A percentile compares a stretch with the other conserved stretches of the same genome.
Evolutionary conservation across 2,888 invertebrate species (phyloP).

Genomic region (Drosophila tripunctata): DNA sequence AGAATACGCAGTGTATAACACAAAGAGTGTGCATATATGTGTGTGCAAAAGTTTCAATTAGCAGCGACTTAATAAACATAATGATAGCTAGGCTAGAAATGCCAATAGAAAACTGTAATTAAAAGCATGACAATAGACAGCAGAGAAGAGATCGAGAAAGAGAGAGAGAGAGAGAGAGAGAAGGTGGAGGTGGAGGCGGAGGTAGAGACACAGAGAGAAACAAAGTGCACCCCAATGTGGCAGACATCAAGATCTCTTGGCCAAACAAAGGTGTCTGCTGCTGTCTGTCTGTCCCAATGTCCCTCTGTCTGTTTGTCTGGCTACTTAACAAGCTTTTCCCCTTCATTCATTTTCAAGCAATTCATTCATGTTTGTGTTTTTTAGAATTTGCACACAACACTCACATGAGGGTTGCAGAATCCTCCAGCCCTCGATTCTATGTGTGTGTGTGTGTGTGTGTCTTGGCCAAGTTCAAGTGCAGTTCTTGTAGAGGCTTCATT

Average conservation of each 20-base stretch:
- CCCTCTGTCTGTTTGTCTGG: slow-evolving; percentile 15
- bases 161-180: neutral
- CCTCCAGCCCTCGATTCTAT: slow-evolving; percentile 7
- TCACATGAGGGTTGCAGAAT: slow-evolving; percentile 25
- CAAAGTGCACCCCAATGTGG: slow-evolving; percentile 48
- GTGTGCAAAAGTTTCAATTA: neutral
- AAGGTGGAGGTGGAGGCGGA: too few relatives aligned
- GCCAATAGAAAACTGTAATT: slow-evolving; percentile 60
- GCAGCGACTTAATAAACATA: too few relatives aligned
- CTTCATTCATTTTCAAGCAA: slow-evolving; percentile 49
- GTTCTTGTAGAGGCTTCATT: slow-evolving; percentile 50
- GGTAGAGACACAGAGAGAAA: slow-evolving; percentile 12
- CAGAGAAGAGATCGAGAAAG: slow-evolving; percentile 7
- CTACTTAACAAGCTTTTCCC: slow-evolving; percentile 30
- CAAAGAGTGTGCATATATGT: too few relatives aligned
- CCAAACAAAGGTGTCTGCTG: slow-evolving; percentile 68
- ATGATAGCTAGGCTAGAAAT: slow-evolving; percentile 29
- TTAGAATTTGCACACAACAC: slow-evolving; percentile 19
- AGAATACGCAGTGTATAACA: slow-evolving; percentile 48
- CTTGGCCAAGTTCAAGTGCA: slow-evolving; percentile 72
- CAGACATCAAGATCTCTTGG: slow-evolving; percentile 69
- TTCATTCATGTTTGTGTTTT: slow-evolving; percentile 54
- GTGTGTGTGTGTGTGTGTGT: too few relatives aligned
- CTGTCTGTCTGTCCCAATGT: neutral
- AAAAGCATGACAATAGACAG: slow-evolving; percentile 64